Evolutionary conservation across 23 tunicate species (phyloP), one percentile per base, ranked within the genome.

Genomic region (Trididemnum clinides): DNA sequence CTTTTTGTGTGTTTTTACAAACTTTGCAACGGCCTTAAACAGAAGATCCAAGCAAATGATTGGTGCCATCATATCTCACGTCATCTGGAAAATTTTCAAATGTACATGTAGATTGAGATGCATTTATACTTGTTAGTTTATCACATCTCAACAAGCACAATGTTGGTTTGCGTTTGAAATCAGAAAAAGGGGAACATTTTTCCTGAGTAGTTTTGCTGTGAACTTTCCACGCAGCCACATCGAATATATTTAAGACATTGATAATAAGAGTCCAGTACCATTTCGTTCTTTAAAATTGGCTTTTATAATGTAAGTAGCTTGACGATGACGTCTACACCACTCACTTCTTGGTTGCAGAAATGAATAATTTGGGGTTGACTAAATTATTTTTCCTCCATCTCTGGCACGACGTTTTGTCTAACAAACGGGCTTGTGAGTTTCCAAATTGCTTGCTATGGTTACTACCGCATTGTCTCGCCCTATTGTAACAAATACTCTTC

Each of bases 401-500:
- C 27, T 59, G 4, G 21, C 69, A 4, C 69, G 69, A 59, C 69
- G 69, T 15, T 59, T 59, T 26, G 27, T 26, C 27, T 12, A 12
- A 26, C 27, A 21, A 15, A 59, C 23, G 26, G 69, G 69, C 23
- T 21, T 21, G 27, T 59, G 69, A 59, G 26, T 59, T 18, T 59
- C 69, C 69, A 4, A 70, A 31, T 70, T 70, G 77, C 77, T 70
- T 10, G 77, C 77, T 2, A 70, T 70, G 38, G 38, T 70, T 21
- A 70, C 77, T 5, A 70, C 21, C 18, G 38, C 28, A 70, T 70
- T 70, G 77, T 70, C 77, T 27, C 30, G 38, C 77, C 77, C 28
- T n/a, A 4, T 70, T 27, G 39, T 18, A 15, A 70, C 77, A 70
- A 27, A 70, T 4, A 70, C 77, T n/a, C 30, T 70, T 6, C 77